phyloP scores from a whole-genome alignment of 1,140 invertebrate species.

The Hypsibius dujardini region DNA sequence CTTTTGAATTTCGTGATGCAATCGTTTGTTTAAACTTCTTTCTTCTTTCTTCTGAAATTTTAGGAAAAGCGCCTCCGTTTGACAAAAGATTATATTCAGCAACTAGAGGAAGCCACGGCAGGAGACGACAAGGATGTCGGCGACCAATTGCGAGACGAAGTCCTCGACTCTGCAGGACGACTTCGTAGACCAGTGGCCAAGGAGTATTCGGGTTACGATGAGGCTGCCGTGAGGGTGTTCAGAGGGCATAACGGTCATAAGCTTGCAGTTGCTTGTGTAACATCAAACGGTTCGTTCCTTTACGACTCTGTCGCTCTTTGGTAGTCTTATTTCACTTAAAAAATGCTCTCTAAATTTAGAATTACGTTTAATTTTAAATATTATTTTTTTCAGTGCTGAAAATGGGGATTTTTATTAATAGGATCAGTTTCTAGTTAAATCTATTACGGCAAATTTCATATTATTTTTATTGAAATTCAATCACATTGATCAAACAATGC shows the following conservation, averaged over 20 bases:
- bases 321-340: too few species aligned
- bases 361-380: too few species aligned
- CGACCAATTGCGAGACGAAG: slow-evolving; percentile 27
- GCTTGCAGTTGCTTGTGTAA: slow-evolving; percentile 51
- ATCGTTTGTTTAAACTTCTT: too few species aligned
- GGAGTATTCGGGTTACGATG: slow-evolving; percentile 9
- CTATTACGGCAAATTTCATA: too few species aligned
- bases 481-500: too few species aligned
- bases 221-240: slow-evolving; percentile 25
- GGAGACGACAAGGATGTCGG: background rate
- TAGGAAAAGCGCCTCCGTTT: slow-evolving; percentile 67
- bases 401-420: slow-evolving; percentile 53
- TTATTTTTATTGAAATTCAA: too few species aligned
- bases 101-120: slow-evolving; percentile 44
- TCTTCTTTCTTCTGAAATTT: too few species aligned
- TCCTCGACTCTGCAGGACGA: slow-evolving; percentile 39
- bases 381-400: slow-evolving; percentile 47
- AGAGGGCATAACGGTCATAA: slow-evolving; percentile 40
- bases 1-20: too few species aligned
- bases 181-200: slow-evolving; percentile 20
- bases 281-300: background rate
- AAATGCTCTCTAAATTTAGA: too few species aligned
- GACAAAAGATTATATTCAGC: slow-evolving; percentile 67
- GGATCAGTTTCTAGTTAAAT: too few species aligned
- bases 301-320: too few species aligned